Evolutionary conservation across 2,888 invertebrate species (phyloP), one percentile per base, ranked within the genome.

Genomic region (Nephrocerus scutellatus): DNA sequence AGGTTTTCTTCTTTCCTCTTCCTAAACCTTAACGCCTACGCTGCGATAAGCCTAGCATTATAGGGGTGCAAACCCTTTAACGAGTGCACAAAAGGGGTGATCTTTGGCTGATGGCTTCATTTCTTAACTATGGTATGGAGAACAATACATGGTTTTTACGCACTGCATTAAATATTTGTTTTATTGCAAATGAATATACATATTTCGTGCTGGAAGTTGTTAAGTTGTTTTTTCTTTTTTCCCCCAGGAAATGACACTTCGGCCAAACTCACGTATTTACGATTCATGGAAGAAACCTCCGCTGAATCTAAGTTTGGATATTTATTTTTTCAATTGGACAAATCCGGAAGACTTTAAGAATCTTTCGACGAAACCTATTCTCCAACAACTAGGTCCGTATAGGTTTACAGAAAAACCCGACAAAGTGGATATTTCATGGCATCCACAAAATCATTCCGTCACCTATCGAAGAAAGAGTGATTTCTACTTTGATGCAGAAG

Each of bases 261-360:
- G 74, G 0, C 79, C 80, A 1, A 65, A 69, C 10, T 77, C 82
- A 2, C 67, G 71, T 9, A 72, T 77, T 14, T 87, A 73, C 63
- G 70, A 75, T 3, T 63, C 80, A 31, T 91, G 90, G 90, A 72
- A 75, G 54, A 76, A 73, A 28, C 79, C 81, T 1, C 72, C 75
- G 0, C 63, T 83, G 21, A 75, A 79, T 0, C 63, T 84, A 12
- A 72, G 68, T 54, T 66, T 85, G 50, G 79, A 84, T 51, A 71
- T 86, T 41, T 82, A 78, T 57, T 72, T 84, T 48, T 85, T 77
- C 65, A 86, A 86, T 63, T 86, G 86, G 86, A 85, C 85, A 5
- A 86, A 86, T 64, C 76, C 84, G 0, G 73, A 80, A 10, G 74
- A 77, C 33, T 74, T 78, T 22, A 72, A 74, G 3, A 74, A 75